These are phyloP conservation scores for Bicyclus anynana DNA, from an alignment of 1,140 invertebrate genomes.

Conservation along the genomic window DNA sequence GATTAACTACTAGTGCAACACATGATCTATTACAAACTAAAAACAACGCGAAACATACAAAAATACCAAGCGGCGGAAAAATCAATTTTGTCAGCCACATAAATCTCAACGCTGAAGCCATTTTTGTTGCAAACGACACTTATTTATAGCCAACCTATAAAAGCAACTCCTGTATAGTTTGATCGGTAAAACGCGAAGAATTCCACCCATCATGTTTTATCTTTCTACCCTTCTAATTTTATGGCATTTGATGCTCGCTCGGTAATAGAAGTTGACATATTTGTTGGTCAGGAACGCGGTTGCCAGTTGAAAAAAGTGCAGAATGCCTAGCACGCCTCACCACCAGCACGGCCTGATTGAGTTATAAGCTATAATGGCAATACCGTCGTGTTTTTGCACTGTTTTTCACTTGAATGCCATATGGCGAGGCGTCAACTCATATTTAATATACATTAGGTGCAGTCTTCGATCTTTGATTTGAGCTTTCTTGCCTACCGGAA, in stretches of 20 bases:
- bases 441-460: constrained; percentile 69
- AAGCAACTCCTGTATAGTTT: background rate
- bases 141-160: constrained; percentile 17
- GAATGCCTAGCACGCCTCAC: constrained; percentile 56
- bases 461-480: constrained; percentile 59
- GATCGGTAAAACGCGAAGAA: constrained; percentile 41
- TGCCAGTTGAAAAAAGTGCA: constrained; percentile 64
- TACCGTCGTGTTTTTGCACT: constrained; percentile 68
- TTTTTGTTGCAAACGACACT: background rate
- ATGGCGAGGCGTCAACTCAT: constrained; percentile 57
- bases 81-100: background rate
- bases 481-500: constrained; percentile 60
- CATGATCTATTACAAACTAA: no score
- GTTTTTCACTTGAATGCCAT: constrained; percentile 70
- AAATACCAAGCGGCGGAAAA: background rate
- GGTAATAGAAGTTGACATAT: constrained; percentile 49
- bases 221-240: constrained; percentile 42
- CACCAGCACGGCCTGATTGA: constrained; percentile 59
- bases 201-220: constrained; percentile 47
- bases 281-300: constrained; percentile 49
- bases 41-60: background rate
- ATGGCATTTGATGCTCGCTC: constrained; percentile 37
- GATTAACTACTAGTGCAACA: no score
- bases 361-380: constrained; percentile 73
- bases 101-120: background rate